A percentile compares a stretch with the other conserved stretches of the same genome.
These are phyloP conservation scores for Anagrus nilaparvatae DNA, from an alignment of 1,140 invertebrate genomes.

Conservation along the genomic window DNA sequence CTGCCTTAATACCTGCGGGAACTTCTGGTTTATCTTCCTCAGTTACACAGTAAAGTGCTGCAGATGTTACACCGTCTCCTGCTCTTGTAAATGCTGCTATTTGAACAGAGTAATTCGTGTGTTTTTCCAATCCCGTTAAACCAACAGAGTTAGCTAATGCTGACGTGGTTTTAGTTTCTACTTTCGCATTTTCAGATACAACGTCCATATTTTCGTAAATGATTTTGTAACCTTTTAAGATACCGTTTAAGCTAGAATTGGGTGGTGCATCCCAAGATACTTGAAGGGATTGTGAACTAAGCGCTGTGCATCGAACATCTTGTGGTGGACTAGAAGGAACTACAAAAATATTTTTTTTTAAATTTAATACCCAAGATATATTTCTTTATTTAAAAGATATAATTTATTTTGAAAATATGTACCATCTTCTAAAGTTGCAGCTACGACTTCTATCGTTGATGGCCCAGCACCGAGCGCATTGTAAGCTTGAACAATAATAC, in stretches of 20 bases:
- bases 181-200: slow-evolving; percentile 31
- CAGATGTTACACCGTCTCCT: slow-evolving; percentile 76
- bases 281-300: slow-evolving; percentile 72
- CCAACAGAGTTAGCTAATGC: slow-evolving; percentile 56
- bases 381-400: too few relatives aligned
- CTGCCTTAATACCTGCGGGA: slow-evolving; percentile 80
- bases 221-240: slow-evolving; percentile 81
- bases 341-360: too few relatives aligned
- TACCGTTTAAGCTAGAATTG: slow-evolving; percentile 70
- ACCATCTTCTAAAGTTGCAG: slow-evolving; percentile 84
- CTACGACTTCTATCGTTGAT: slow-evolving; percentile 67
- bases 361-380: too few relatives aligned
- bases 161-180: slow-evolving; percentile 55
- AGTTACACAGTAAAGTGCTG: slow-evolving; percentile 77
- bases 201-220: slow-evolving; percentile 50
- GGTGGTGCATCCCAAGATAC: slow-evolving; percentile 80
- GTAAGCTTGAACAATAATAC: slow-evolving; percentile 83
- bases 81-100: slow-evolving; percentile 79
- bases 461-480: slow-evolving; percentile 86
- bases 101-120: slow-evolving; percentile 89
- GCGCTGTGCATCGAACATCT: slow-evolving; percentile 63
- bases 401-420: too few relatives aligned
- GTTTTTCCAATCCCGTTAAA: slow-evolving; percentile 60
- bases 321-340: slow-evolving; percentile 72
- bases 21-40: slow-evolving; percentile 84